Conservation (phyloP, 1,140 invertebrate genomes). For the Psix sp. region DNA sequence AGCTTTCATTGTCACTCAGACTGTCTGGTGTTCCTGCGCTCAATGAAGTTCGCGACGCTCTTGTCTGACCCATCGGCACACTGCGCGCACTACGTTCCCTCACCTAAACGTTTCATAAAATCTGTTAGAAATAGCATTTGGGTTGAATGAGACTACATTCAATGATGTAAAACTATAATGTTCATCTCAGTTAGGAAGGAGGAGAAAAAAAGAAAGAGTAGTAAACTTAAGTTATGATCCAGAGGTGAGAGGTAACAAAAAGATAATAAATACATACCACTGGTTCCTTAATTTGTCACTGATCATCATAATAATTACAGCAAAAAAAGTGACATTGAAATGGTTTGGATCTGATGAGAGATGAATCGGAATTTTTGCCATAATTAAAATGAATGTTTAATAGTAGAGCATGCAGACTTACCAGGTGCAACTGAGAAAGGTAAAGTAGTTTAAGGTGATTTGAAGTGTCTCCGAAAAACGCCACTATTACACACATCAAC, state of each 20-base stretch:
- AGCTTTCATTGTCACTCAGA: constrained; percentile 90
- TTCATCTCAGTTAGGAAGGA: too few relatives aligned
- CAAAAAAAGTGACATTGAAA: too few relatives aligned
- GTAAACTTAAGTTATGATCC: too few relatives aligned
- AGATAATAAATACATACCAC: too few relatives aligned
- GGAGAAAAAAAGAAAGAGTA: too few relatives aligned
- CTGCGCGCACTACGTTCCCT: constrained; percentile 91
- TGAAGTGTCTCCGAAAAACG: constrained; percentile 73
- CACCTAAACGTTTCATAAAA: constrained; percentile 81
- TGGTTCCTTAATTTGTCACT: too few relatives aligned
- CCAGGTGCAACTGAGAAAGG: constrained; percentile 78
- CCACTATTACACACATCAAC: constrained; percentile 73
- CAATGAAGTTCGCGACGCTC: constrained; percentile 83
- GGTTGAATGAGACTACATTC: not conserved
- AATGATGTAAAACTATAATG: not conserved
- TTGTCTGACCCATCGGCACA: constrained; percentile 86
- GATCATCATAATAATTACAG: too few relatives aligned
- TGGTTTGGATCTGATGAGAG: too few relatives aligned
- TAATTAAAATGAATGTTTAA: constrained; percentile 19
- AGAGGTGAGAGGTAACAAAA: too few relatives aligned
- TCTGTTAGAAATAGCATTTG: not conserved
- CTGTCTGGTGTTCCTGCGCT: constrained; percentile 91
- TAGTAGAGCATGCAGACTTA: constrained; percentile 75
- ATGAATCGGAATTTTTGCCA: constrained; percentile 32
- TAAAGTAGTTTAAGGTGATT: constrained; percentile 80